Conservation (phyloP, 1,140 invertebrate species). For the Charaxes varanes region DNA sequence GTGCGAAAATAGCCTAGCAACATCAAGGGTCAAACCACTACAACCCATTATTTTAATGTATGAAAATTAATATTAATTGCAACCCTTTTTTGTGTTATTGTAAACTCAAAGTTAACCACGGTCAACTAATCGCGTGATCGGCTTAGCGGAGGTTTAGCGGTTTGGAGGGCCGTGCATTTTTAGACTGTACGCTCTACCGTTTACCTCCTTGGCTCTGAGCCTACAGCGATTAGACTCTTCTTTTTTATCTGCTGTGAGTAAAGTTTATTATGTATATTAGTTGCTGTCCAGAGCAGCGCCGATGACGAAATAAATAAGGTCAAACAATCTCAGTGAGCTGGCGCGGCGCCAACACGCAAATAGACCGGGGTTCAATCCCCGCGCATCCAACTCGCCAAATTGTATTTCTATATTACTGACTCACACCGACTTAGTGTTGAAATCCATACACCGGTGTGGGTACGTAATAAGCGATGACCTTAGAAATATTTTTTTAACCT, state of each 20-base stretch:
- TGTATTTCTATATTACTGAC: slow-evolving; percentile 38
- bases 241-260: neutral
- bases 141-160: too few species aligned
- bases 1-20: too few species aligned
- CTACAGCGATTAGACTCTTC: neutral
- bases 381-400: slow-evolving; percentile 30
- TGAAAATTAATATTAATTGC: too few species aligned
- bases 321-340: slow-evolving; percentile 36
- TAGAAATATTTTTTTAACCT: too few species aligned
- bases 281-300: neutral
- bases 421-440: slow-evolving; percentile 22
- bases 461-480: neutral
- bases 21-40: too few species aligned
- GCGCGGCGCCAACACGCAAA: slow-evolving; percentile 38
- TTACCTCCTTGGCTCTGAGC: too few species aligned
- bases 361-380: slow-evolving; percentile 43
- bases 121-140: too few species aligned
- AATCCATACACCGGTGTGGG: neutral
- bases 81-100: too few species aligned
- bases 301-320: slow-evolving; percentile 32
- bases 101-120: too few species aligned
- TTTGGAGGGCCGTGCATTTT: too few species aligned
- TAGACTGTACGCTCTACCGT: too few species aligned
- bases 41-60: too few species aligned
- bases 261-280: slow-evolving; percentile 4